Evolutionary conservation across 2,113 vertebrate species (phyloP), one percentile per base, ranked within the genome.

Genomic region (Dicentrarchus labrax): DNA sequence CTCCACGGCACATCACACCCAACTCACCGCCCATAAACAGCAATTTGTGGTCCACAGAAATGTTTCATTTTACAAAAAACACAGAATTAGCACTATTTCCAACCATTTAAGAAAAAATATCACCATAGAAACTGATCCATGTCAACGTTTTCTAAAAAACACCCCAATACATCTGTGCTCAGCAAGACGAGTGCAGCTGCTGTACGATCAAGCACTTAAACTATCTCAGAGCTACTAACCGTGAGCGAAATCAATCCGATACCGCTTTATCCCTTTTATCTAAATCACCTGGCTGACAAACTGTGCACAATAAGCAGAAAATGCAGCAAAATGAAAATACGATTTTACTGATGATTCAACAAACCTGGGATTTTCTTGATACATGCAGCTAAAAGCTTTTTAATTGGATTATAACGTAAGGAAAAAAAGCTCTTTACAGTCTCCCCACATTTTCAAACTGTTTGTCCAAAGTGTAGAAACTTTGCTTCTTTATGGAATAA

Each of bases 31-130:
- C 51, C 65, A n/a, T 45, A 68, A 72, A 71, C 54, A 45, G 41
- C 24, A 50, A 60, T 77, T 77, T 83, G 79, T 80, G 79, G 76
- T 80, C 56, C 13, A 3, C 60, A 76, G 38, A 59, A 59, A 47
- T 22, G 77, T 78, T 76, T 89, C 60, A 53, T 64, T 76, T 85
- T 51, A 82, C 82, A 73, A 76, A 72, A 72, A 84, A 86, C 73
- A 78, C 68, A 54, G 4, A 38, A 60, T 82, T 54, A 80, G 56
- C 36, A 60, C 67, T 15, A 61, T 60, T 71, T 67, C 65, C 60
- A 72, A 48, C 54, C 72, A 19, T 54, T 61, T 15, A 30, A 39
- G 41, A 78, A 10, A 67, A 64, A 21, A 54, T 78, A 45, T 82
- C 53, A 53, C 66, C 17, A 70, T 36, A 62, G 70, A 80, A 78